Conservation (phyloP, 2,113 vertebrate genomes). For the Scartelaos histophorus region DNA sequence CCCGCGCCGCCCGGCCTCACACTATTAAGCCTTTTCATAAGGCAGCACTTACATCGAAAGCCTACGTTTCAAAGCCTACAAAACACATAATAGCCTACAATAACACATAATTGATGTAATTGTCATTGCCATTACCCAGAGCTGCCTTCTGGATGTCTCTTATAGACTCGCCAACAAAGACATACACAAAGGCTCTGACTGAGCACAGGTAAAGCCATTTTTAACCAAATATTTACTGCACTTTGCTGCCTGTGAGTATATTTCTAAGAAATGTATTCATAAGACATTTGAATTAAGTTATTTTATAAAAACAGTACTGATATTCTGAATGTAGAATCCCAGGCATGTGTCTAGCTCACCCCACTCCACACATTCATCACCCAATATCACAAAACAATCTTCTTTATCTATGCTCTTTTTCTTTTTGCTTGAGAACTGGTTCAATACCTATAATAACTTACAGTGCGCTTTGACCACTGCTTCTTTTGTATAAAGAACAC, state of each 20-base stretch:
- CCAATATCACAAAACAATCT: not conserved
- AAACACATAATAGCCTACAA: slow-evolving; percentile 74
- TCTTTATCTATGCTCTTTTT: not conserved
- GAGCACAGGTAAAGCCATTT: slow-evolving; percentile 11
- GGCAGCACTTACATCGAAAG: slow-evolving; percentile 67
- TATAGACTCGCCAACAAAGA: slow-evolving; percentile 35
- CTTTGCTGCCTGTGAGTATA: not conserved
- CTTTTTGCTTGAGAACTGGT: not conserved
- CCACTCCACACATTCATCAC: not conserved
- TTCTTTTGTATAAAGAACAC: too few species aligned
- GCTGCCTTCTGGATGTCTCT: slow-evolving; percentile 43
- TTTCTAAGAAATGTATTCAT: not conserved
- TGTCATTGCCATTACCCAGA: slow-evolving; percentile 60
- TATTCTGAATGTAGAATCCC: not conserved
- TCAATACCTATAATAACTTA: not conserved
- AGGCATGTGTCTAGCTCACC: not conserved
- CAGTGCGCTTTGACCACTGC: not conserved
- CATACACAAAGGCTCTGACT: slow-evolving; percentile 32
- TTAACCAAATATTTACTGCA: slow-evolving; percentile 2
- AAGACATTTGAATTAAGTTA: not conserved
- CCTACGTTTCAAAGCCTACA: slow-evolving; percentile 68
- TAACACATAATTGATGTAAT: slow-evolving; percentile 74
- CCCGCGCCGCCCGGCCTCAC: slow-evolving; percentile 45
- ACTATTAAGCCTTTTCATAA: slow-evolving; percentile 68
- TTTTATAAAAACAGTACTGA: not conserved